These are phyloP conservation scores for Brachyptera putata DNA, from an alignment of 2,888 invertebrate species.

Conservation along the genomic window DNA sequence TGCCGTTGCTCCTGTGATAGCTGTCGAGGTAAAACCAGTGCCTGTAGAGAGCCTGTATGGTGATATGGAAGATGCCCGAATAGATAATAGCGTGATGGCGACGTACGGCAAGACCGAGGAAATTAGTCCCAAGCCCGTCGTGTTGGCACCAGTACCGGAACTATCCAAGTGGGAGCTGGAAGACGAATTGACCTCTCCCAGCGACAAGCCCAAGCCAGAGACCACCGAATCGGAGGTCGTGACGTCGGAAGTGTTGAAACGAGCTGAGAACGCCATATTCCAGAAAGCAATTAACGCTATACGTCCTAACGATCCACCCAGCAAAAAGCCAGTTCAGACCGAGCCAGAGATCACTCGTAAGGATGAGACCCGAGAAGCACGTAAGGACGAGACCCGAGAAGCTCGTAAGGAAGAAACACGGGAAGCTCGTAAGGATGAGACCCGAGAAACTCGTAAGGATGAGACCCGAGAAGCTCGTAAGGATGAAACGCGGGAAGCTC, in stretches of 20 bases:
- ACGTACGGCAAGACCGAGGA: constrained; percentile 33
- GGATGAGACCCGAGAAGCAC: too few species aligned
- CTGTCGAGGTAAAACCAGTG: too few species aligned
- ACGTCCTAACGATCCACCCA: constrained; percentile 44
- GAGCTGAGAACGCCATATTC: constrained; percentile 88
- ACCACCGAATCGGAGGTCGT: constrained; percentile 53
- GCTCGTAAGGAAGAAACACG: background rate
- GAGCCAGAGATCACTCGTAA: constrained; percentile 42
- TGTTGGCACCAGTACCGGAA: constrained; percentile 70
- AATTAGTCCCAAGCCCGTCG: constrained; percentile 44
- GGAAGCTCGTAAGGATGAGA: constrained; percentile 34
- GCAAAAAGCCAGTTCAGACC: constrained; percentile 26
- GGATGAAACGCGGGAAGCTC: background rate
- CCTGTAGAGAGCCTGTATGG: constrained; percentile 37
- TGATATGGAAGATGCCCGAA: constrained; percentile 41
- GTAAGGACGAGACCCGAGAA: constrained; percentile 39
- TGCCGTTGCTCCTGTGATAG: constrained; percentile 24
- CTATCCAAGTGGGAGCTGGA: constrained; percentile 87
- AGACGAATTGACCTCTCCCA: constrained; percentile 48
- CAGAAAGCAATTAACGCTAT: constrained; percentile 82
- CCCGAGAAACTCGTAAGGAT: constrained; percentile 38
- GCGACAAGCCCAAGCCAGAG: constrained; percentile 38
- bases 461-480: constrained; percentile 33
- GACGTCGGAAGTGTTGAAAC: constrained; percentile 81
- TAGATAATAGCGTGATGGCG: constrained; percentile 34